Base-by-base conservation (phyloP, 2,113 vertebrate species). In the Festucalex cinctus region DNA sequence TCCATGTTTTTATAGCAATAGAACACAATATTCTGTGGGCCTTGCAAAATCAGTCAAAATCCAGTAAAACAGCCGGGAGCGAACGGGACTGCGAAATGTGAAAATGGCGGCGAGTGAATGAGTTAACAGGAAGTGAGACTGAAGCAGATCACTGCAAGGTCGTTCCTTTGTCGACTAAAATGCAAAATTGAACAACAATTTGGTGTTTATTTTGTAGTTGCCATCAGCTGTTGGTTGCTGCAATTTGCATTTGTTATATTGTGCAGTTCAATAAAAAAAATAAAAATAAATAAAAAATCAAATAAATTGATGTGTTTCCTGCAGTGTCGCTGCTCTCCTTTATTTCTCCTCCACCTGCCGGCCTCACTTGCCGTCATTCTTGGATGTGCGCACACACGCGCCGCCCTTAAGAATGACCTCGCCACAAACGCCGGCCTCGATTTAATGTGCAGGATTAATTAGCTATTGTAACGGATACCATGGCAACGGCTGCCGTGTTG, bases 391-490 rank as follows among this genome's bases (percentile, higher is more conserved):
- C 53, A 17, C 24, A 3, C 24, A 16, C 3, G 1, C 22, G 2
- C 60, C 0, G 48, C 54, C 59, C 63, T 64, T 68, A 22, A 75
- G 62, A 70, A 54, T 69, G 59, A 76, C 65, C 71, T 71, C 49
- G 49, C 57, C 60, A 61, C 49, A 65, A 70, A 67, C 71, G 71
- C 5, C 6, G 60, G 53, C 85, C 84, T 82, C 83, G 74, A 70
- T 89, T 78, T 82, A 36, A 51, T 77, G 58, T 56, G 24, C 28
- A 70, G 73, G 80, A 91, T 88, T 73, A 83, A 87, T 87, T 76
- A 73, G 80, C 67, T 44, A 66, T 71, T 66, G 70, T 69, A 74
- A 46, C 24, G 75, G 74, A 75, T 82, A 66, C 83, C 74, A 79
- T 88, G 71, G 84, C 70, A 79, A 83, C 78, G 56, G 59, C 73